Percentiles rank a stretch among this genome's conserved stretches.
Evolutionary conservation across 2,888 invertebrate genomes (phyloP).

Genomic region (Conus canariensis): DNA sequence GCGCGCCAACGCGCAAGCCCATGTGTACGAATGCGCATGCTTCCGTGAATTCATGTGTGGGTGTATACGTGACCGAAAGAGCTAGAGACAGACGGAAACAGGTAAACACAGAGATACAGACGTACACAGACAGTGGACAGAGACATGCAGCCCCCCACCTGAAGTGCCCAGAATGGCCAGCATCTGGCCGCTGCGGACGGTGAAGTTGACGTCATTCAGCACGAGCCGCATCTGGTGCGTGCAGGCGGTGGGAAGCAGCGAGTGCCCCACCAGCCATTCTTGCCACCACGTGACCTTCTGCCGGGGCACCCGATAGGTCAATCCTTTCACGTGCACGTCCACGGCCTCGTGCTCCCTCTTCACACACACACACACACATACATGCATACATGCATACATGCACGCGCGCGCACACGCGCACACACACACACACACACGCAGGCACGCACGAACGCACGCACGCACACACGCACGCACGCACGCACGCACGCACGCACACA

Average conservation of each 20-base stretch:
- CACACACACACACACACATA: conserved; percentile 18
- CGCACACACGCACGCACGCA: background rate
- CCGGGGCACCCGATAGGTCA: conserved; percentile 64
- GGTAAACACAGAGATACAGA: no score
- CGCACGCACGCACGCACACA: conserved; percentile 25
- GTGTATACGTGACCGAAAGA: no score
- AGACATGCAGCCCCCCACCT: conserved; percentile 51
- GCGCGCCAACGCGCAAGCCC: no score
- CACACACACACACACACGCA: conserved; percentile 32
- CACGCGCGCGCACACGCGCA: background rate
- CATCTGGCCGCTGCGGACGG: conserved; percentile 69
- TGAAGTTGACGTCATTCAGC: conserved; percentile 68
- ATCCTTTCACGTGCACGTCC: conserved; percentile 62
- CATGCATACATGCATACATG: conserved; percentile 18
- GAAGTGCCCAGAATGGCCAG: conserved; percentile 73
- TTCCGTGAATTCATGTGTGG: no score
- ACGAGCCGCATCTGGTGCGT: conserved; percentile 55
- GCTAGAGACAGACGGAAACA: no score
- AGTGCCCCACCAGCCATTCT: conserved; percentile 45
- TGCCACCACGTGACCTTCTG: conserved; percentile 64
- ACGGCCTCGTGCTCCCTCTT: conserved; percentile 52
- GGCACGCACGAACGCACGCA: conserved; percentile 17
- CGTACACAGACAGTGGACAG: no score
- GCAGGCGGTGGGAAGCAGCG: conserved; percentile 32
- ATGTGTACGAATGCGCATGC: no score